Evolutionary conservation across 2,113 vertebrate genomes (phyloP).

Genomic region (Sinocyclocheilus rhinocerous): DNA sequence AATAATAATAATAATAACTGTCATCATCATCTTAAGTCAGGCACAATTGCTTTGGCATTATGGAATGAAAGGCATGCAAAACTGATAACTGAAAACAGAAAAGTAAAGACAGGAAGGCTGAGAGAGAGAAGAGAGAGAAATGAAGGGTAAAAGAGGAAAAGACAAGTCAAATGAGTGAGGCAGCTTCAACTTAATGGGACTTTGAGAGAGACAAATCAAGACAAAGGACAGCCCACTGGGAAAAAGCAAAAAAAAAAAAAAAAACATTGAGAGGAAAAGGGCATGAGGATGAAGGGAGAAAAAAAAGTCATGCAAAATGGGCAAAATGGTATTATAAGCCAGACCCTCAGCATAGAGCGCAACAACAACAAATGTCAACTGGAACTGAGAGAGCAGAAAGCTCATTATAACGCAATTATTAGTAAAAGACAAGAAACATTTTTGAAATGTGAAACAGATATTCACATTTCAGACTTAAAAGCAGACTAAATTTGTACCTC

Average conservation of each 20-base stretch:
- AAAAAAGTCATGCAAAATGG: neutral
- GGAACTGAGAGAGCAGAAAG: constrained; percentile 19
- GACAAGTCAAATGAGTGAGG: constrained; percentile 2
- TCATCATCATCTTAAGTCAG: constrained; percentile 45
- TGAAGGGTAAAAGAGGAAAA: constrained; percentile 4
- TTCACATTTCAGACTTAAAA: constrained; percentile 11
- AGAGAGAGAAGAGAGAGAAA: neutral
- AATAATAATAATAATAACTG: constrained; percentile 35
- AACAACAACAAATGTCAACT: constrained; percentile 33
- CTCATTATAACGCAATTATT: constrained; percentile 25
- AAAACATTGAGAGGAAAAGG: neutral
- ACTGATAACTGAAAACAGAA: neutral
- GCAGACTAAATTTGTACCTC: constrained; percentile 3
- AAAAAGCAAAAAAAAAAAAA: neutral
- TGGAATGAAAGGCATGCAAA: constrained; percentile 25
- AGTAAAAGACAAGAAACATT: constrained; percentile 26
- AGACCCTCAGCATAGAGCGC: neutral
- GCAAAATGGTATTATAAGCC: constrained; percentile 43
- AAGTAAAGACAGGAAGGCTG: constrained; percentile 22
- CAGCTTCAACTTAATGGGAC: constrained; percentile 13
- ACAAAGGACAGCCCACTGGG: neutral
- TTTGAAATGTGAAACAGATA: no score
- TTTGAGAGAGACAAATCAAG: constrained; percentile 35
- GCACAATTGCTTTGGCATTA: constrained; percentile 43
- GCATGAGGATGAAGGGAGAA: constrained; percentile 6